phyloP scores from a whole-genome alignment of 2,113 vertebrate genomes.

The Microtus pennsylvanicus region DNA sequence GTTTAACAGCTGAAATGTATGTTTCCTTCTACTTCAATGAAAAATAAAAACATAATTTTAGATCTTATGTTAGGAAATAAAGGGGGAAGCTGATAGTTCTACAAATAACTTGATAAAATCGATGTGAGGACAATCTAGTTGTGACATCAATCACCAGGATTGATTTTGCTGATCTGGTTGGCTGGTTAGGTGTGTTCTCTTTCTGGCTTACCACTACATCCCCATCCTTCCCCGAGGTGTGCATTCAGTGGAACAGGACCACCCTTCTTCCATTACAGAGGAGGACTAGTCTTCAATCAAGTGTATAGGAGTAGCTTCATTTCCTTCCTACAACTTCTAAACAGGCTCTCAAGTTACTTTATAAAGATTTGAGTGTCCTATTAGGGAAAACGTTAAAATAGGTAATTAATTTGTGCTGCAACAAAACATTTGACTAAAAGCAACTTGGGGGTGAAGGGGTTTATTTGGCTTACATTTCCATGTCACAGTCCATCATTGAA shows the following conservation, averaged over 20 bases:
- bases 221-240: not conserved
- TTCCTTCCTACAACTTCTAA: not conserved
- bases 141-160: not conserved
- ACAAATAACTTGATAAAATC: constrained; percentile 14
- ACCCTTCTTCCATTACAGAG: not conserved
- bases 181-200: not conserved
- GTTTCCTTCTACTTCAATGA: constrained; percentile 8
- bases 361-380: constrained; percentile 33
- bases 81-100: constrained; percentile 3
- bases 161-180: not conserved
- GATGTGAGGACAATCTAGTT: not conserved
- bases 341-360: not conserved
- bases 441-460: not conserved
- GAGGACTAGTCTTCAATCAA: not conserved
- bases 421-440: not conserved
- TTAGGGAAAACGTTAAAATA: not conserved
- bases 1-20: constrained; percentile 1
- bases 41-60: constrained; percentile 35
- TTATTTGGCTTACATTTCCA: not conserved
- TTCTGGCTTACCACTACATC: not conserved
- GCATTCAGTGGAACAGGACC: not conserved
- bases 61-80: not conserved
- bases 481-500: not conserved
- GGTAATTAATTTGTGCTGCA: not conserved
- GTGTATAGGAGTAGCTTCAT: not conserved